Base-by-base conservation (phyloP, 2,797 vertebrate genomes). In the Tenualosa thibaudeaui region DNA sequence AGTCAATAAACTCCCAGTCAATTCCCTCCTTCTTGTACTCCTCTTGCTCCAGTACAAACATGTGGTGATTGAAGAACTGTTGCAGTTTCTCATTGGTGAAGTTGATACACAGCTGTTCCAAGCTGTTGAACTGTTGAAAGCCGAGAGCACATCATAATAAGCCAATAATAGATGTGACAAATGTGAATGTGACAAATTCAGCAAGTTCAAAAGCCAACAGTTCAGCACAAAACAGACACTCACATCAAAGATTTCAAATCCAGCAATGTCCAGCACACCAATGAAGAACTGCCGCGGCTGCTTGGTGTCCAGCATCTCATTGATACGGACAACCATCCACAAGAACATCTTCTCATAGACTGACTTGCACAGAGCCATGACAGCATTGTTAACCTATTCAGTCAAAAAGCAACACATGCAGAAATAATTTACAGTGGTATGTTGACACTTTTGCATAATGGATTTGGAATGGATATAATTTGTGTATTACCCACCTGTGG, bases 261-360 rank as follows among this genome's bases (percentile, higher is more conserved):
- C 68, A 71, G 68, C 68, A 71, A 71, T 71, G 31, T 71, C 68
- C 31, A 71, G 68, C 68, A 71, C 68, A 15, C 68, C 68, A 71
- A 71, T 71, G 68, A 71, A 71, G 31, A 71, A 71, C 15, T 71
- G 68, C 19, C 68, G 40, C 17, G 68, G 68, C 5, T 71, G 68
- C 37, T 71, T 71, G 31, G 68, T 71, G 31, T 71, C 68, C 68
- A 71, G 15, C 68, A 71, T 71, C 15, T 71, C 68, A 71, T 71
- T 71, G 68, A 71, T 71, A 17, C 68, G 68, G 13, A 71, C 15
- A 0, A 71, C 68, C 68, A 71, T 71, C 68, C 68, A 71, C 68
- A 71, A 71, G 68, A 71, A 96, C 94, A 96, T 96, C 83, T 93
- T 96, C 88, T 96, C 96, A n/a, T 88, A 24, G 84, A 88, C 83